Base-by-base conservation (phyloP, 2,113 vertebrate species). In the Archocentrus centrarchus region DNA sequence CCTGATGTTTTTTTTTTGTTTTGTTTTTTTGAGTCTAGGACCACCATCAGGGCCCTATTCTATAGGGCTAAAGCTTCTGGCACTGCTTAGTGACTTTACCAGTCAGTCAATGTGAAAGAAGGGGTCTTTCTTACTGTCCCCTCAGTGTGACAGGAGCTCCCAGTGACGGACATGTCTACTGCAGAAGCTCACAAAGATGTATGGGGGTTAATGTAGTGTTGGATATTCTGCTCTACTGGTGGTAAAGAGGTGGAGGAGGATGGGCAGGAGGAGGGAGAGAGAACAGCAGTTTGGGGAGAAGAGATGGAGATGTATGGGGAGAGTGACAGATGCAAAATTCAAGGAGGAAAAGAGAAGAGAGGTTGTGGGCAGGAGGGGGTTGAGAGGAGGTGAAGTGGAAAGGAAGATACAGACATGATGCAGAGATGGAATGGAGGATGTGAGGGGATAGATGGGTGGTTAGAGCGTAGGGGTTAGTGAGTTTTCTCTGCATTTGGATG, bases 341-440 rank as follows among this genome's bases (percentile, higher is more conserved):
- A 10, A 64, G 37, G n/a, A 58, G 59, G 59, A 75, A 80, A 68
- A 83, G 82, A 32, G 66, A 50, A 76, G 78, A 44, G 78, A 79
- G 79, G 82, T 77, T 91, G 86, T 59, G 18, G 81, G 68, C 37
- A 22, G 66, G 84, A 70, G 47, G 62, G 30, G 57, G 77, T 59
- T 60, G 76, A 84, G 70, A 86, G 85, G 88, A 91, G 86, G 82
- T 94, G 92, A 93, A 90, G 88, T 89, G 89, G 91, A 94, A 92
- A 87, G 75, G 82, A 90, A 84, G 87, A 92, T 88, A 91, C 89
- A 88, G 87, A 90, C 83, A 91, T 86, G 92, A 91, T 86, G 86
- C 87, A 14, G 84, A 11, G 55, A 63, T 58, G 88, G 79, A 81
- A 82, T 63, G 82, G 84, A 79, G 84, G 81, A 82, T 41, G 87